These are phyloP conservation scores for Champsocephalus gunnari DNA, from an alignment of 2,797 vertebrate species.

Conservation along the genomic window DNA sequence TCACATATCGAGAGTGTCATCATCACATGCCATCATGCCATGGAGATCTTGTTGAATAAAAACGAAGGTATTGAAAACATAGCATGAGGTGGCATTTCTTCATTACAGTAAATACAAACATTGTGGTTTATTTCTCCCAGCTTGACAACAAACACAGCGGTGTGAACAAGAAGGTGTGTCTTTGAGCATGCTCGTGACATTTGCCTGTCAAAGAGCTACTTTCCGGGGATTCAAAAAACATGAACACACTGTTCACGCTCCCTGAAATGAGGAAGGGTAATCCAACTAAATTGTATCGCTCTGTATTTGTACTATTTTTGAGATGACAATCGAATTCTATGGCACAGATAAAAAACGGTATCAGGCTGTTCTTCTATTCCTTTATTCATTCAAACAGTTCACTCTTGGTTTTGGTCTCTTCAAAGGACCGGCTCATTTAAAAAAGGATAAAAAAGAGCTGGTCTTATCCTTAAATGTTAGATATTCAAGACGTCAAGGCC, in stretches of 20 bases:
- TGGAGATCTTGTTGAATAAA: not conserved
- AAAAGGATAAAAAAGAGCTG: conserved; percentile 20
- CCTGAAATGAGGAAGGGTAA: conserved; percentile 24
- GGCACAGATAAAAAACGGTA: not conserved
- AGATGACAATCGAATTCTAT: conserved; percentile 17
- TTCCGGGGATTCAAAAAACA: conserved; percentile 38
- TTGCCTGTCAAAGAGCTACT: conserved; percentile 35
- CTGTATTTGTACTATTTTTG: conserved; percentile 17
- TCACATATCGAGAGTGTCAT: not conserved
- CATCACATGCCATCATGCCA: not conserved
- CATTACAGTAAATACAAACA: conserved; percentile 3
- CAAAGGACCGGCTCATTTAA: conserved; percentile 1
- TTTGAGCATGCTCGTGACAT: conserved; percentile 63
- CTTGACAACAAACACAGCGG: conserved; percentile 32
- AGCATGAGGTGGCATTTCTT: conserved; percentile 22
- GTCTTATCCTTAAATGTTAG: conserved; percentile 39
- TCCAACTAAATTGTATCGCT: not conserved
- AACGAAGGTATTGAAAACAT: not conserved
- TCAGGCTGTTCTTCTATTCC: conserved; percentile 21
- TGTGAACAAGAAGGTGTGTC: conserved; percentile 28
- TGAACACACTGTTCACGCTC: conserved; percentile 29
- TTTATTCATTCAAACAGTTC: conserved; percentile 19
- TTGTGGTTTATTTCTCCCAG: conserved; percentile 23
- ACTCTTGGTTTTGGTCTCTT: conserved; percentile 23
- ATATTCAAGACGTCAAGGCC: conserved; percentile 32